A percentile compares a stretch with the other conserved stretches of the same genome.
These are phyloP conservation scores for Tenebrio molitor DNA, from an alignment of 1,140 invertebrate genomes.

Conservation along the genomic window DNA sequence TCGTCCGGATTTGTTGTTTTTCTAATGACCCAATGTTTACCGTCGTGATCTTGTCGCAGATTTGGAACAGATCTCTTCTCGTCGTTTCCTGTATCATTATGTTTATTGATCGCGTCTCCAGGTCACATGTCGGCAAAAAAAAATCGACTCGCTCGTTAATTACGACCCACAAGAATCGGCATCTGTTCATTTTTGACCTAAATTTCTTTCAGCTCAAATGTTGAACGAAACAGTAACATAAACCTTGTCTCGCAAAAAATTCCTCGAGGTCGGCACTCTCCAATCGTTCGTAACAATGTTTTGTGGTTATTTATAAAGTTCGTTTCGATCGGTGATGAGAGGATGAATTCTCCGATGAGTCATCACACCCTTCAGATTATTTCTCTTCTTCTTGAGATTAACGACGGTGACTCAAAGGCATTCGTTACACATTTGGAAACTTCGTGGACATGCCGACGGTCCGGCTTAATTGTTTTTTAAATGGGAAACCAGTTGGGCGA, in stretches of 20 bases:
- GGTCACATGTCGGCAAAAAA: background rate
- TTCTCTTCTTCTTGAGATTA: background rate
- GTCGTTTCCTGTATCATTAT: no score
- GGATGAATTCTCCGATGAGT: background rate
- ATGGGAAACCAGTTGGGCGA: no score
- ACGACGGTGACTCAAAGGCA: background rate
- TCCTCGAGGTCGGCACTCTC: conserved; percentile 23
- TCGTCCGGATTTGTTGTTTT: no score
- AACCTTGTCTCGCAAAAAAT: conserved; percentile 1
- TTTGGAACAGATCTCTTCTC: background rate
- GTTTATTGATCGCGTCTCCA: no score
- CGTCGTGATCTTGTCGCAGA: background rate
- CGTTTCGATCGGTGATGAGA: background rate
- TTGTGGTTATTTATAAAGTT: background rate
- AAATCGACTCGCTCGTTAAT: conserved; percentile 21
- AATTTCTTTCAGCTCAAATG: conserved; percentile 1
- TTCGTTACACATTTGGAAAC: no score
- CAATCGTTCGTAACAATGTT: background rate
- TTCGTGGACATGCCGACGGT: no score
- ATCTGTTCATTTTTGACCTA: conserved; percentile 30
- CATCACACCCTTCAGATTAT: conserved; percentile 4
- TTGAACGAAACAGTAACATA: background rate
- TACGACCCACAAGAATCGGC: conserved; percentile 12
- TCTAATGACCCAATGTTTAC: background rate
- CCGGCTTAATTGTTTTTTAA: no score